Evolutionary conservation across 2,888 invertebrate genomes (phyloP).

Genomic region (Neocrepidodera transversa): DNA sequence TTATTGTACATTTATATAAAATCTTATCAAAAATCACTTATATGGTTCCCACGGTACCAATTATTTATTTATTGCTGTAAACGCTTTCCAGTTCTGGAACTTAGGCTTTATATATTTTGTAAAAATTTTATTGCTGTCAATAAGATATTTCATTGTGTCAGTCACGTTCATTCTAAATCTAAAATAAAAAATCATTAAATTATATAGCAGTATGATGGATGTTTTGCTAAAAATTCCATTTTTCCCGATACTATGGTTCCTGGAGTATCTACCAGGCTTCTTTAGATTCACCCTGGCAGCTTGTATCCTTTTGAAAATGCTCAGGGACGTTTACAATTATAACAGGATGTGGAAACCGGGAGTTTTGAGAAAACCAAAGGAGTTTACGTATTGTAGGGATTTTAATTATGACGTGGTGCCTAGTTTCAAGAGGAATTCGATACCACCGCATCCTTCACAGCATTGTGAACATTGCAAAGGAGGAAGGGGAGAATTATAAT

Average conservation of each 20-base stretch:
- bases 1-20: too few relatives aligned
- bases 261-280: slow-evolving; percentile 40
- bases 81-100: too few relatives aligned
- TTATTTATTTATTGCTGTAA: too few relatives aligned
- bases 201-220: slow-evolving; percentile 14
- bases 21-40: too few relatives aligned
- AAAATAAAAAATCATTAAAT: neutral
- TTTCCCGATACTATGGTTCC: slow-evolving; percentile 40
- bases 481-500: neutral
- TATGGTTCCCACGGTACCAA: too few relatives aligned
- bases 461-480: neutral
- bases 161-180: neutral
- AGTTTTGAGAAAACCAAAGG: slow-evolving; percentile 31
- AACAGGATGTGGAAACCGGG: slow-evolving; percentile 33
- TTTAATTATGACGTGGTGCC: neutral
- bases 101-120: too few relatives aligned
- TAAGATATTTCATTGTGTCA: neutral
- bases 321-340: slow-evolving; percentile 38
- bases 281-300: slow-evolving; percentile 39
- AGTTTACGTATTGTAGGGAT: neutral
- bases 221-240: slow-evolving; percentile 26
- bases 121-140: too few relatives aligned
- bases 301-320: slow-evolving; percentile 38
- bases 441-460: neutral
- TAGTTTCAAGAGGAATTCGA: neutral